Conservation (phyloP, 2,888 invertebrate species). For the Acholoe squamosa region DNA sequence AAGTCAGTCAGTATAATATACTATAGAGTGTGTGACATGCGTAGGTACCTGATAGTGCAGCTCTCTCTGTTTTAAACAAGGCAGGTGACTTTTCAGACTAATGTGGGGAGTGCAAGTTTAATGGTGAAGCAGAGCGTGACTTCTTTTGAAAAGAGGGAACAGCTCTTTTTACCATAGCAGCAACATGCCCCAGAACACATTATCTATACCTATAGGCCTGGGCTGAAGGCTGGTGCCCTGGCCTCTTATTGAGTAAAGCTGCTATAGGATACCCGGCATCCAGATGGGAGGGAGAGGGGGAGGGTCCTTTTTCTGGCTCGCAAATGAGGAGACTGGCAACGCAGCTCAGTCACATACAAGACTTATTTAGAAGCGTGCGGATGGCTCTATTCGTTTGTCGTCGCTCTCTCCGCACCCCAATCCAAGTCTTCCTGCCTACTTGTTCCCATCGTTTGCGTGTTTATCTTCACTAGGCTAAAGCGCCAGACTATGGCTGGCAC, state of each 20-base stretch:
- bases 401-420: neutral
- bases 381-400: neutral
- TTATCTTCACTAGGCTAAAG: slow-evolving; percentile 5
- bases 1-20: too few species aligned
- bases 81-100: too few species aligned
- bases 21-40: too few species aligned
- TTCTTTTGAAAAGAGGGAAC: too few species aligned
- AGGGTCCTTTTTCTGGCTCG: neutral
- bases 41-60: too few species aligned
- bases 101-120: too few species aligned
- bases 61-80: too few species aligned
- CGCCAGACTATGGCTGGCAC: neutral
- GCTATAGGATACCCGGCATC: neutral
- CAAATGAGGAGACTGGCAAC: neutral
- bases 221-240: too few species aligned
- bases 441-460: slow-evolving; percentile 15
- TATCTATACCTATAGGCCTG: too few species aligned
- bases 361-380: neutral
- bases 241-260: slow-evolving; percentile 26
- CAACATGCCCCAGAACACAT: too few species aligned
- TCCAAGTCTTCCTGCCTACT: neutral
- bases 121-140: too few species aligned
- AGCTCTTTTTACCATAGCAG: too few species aligned
- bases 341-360: neutral
- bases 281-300: neutral